Percentiles rank a stretch among this genome's conserved stretches.
Conservation (phyloP, 2,888 invertebrate genomes). For the Clusia tigrina region DNA sequence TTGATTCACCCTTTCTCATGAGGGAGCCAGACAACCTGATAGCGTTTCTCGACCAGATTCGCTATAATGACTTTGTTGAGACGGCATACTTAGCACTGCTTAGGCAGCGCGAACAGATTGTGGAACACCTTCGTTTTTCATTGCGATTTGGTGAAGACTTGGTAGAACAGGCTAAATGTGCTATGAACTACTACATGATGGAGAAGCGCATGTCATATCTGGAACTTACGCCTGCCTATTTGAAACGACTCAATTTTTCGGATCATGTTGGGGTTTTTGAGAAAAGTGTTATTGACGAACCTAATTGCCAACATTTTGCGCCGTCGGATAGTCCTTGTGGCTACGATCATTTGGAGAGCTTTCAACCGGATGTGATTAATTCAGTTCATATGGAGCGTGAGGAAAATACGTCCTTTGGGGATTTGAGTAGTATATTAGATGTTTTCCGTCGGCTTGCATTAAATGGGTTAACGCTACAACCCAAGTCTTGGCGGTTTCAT, state of each 20-base stretch:
- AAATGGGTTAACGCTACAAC: slow-evolving; percentile 50
- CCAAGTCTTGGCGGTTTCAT: slow-evolving; percentile 60
- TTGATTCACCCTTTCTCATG: slow-evolving; percentile 62
- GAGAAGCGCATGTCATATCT: slow-evolving; percentile 52
- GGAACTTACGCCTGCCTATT: slow-evolving; percentile 52
- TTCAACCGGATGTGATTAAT: slow-evolving; percentile 43
- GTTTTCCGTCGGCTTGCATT: slow-evolving; percentile 46
- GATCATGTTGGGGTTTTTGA: slow-evolving; percentile 49
- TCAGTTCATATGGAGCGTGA: slow-evolving; percentile 54
- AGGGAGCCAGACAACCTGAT: slow-evolving; percentile 59
- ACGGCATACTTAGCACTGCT: slow-evolving; percentile 54
- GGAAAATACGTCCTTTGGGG: slow-evolving; percentile 45
- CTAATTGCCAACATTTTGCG: slow-evolving; percentile 47
- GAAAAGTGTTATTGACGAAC: slow-evolving; percentile 33
- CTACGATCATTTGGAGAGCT: slow-evolving; percentile 56
- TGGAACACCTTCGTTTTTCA: slow-evolving; percentile 59
- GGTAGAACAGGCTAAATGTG: slow-evolving; percentile 60
- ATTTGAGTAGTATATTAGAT: slow-evolving; percentile 42
- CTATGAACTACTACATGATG: slow-evolving; percentile 55
- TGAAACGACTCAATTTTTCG: slow-evolving; percentile 54
- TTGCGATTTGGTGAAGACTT: slow-evolving; percentile 59
- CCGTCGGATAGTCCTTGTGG: slow-evolving; percentile 47
- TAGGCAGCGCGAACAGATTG: slow-evolving; percentile 56
- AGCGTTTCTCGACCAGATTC: slow-evolving; percentile 60
- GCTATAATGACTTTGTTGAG: slow-evolving; percentile 59